These are phyloP conservation scores for Beris morrisii DNA, from an alignment of 2,888 invertebrate genomes.

Conservation along the genomic window DNA sequence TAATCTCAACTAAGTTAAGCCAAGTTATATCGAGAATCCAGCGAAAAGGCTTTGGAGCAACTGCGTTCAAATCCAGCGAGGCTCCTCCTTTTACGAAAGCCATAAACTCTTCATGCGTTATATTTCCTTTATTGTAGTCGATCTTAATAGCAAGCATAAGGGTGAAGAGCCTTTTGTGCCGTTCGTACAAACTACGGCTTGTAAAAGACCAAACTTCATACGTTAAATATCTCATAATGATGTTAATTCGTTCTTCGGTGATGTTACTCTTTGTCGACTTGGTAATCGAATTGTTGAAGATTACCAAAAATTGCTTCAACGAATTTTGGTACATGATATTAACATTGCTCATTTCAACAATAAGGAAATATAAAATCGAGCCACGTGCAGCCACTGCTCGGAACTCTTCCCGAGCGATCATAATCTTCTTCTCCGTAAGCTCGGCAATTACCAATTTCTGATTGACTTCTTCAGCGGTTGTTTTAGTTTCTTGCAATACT, in stretches of 20 bases:
- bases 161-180: conserved; percentile 90
- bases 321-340: conserved; percentile 98
- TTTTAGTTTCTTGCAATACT: conserved; percentile 82
- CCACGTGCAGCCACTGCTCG: conserved; percentile 92
- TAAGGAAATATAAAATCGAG: conserved; percentile 91
- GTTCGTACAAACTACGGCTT: conserved; percentile 87
- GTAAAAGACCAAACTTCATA: conserved; percentile 93
- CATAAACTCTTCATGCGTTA: conserved; percentile 90
- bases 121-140: conserved; percentile 77
- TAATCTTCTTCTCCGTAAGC: conserved; percentile 92
- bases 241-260: conserved; percentile 83
- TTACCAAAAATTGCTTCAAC: conserved; percentile 87
- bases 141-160: conserved; percentile 95
- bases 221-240: conserved; percentile 86
- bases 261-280: conserved; percentile 83
- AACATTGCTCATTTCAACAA: conserved; percentile 96
- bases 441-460: conserved; percentile 91
- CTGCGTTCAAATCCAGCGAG: conserved; percentile 89
- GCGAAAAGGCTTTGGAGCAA: conserved; percentile 86
- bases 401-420: conserved; percentile 91
- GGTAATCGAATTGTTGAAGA: conserved; percentile 92
- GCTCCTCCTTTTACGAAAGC: conserved; percentile 96
- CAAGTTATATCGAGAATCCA: conserved; percentile 97
- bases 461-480: conserved; percentile 91
- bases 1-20: conserved; percentile 93